Evolutionary conservation across 2,888 invertebrate species (phyloP), one percentile per base, ranked within the genome.

Genomic region (Sarcophaga rosellei): DNA sequence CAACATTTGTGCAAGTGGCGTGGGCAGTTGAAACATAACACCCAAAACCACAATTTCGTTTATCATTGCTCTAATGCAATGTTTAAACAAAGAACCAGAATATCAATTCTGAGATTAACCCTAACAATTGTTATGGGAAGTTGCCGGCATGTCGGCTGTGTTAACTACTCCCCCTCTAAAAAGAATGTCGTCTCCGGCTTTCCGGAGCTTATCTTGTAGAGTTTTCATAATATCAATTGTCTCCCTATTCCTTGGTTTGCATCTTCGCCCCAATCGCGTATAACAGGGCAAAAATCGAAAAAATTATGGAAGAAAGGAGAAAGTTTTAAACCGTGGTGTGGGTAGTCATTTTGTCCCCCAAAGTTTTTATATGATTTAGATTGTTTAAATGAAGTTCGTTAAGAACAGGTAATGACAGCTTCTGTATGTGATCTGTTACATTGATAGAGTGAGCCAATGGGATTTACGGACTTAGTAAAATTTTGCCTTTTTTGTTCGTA

Each of bases 151-250:
- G 35, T 6, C 0, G 35, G 35, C 35, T 1, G 35, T 35, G 35
- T 65, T 65, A 65, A 44, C 65, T 65, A 65, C 65, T 65, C 44
- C 65, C 35, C 65, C 44, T 65, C 65, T 65, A 65, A n/a, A 65
- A 65, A 35, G 65, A 62, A 62, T 25, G 62, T 62, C 62, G 65
- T 35, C 65, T n/a, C n/a, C 65, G 65, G 65, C 17, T 65, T 35
- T 65, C 35, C n/a, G 6, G 17, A 65, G 35, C 17, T 65, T 44
- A 11, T 65, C 35, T 8, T 65, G 65, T 17, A 65, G 35, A 35
- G n/a, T 65, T 65, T 65, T 65, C n/a, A 65, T 25, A 35, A 35
- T 65, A 35, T 65, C 65, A 15, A 2, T 65, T 17, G 44, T 65
- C 12, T 65, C 35, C 35, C 35, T 44, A 4, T n/a, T n/a, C 35